Evolutionary conservation across 2,888 invertebrate species (phyloP), one percentile per base, ranked within the genome.

Genomic region (Tenodera sinensis): DNA sequence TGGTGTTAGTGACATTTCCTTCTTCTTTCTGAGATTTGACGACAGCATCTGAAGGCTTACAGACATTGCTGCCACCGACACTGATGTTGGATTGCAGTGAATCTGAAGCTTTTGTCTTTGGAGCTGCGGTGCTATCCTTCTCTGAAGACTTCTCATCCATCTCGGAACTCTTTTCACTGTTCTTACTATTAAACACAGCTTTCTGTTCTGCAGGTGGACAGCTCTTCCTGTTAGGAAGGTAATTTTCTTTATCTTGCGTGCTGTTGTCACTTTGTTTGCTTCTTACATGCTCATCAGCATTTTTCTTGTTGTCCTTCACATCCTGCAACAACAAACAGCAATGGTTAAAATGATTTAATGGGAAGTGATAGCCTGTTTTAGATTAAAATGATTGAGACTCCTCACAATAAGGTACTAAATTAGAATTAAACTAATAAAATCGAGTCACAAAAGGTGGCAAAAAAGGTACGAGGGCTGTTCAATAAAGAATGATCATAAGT

Each of bases 1-100:
- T 88, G 27, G 34, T 81, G 25, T 92, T 93, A 34, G 92, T 90
- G 28, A 84, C 82, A 14, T 91, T 91, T 25, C 47, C 71, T 83
- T 84, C 88, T 28, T 90, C 27, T 30, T 89, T 90, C 88, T 90
- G 90, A 34, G 81, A 54, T 27, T 87, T 87, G 14, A n/a, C 34
- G 7, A 34, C 90, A 88, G 20, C 91, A 87, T 88, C 89, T 81
- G 85, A 83, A 86, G 83, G 25, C 87, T 34, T 81, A 83, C 82
- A 30, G 84, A 42, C 54, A 71, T 81, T 28, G 42, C 85, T 89
- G 88, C 54, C 15, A 54, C 54, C 20, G 0, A 2, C 20, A 20
- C 15, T 15, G 4, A 20, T 84, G 88, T 15, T 15, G 15, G 6
- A 3, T 83, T 15, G 25, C 20, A 6, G 20, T 71, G 54, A 71